Conservation (phyloP, 2,797 vertebrate species). For the Erpetoichthys calabaricus region DNA sequence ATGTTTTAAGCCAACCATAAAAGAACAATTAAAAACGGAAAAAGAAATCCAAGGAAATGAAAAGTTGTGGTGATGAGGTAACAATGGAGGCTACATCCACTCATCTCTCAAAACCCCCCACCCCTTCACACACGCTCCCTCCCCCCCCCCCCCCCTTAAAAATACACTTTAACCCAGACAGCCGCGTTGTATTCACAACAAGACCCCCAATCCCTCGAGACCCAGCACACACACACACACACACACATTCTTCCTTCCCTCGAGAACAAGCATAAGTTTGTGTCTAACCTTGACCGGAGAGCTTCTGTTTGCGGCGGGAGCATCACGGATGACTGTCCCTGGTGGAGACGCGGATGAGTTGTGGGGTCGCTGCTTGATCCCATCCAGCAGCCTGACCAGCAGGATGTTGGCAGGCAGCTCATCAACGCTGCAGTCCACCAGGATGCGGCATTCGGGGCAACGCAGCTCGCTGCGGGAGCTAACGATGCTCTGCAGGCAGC, state of each 20-base stretch:
- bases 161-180: no score
- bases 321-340: slow-evolving; percentile 48
- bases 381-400: slow-evolving; percentile 83
- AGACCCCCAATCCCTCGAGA: background rate
- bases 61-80: no score
- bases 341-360: slow-evolving; percentile 48
- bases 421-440: slow-evolving; percentile 89
- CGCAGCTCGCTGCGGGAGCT: slow-evolving; percentile 85
- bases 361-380: slow-evolving; percentile 78
- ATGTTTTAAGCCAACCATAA: no score
- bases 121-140: no score
- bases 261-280: no score
- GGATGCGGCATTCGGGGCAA: slow-evolving; percentile 89
- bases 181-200: no score
- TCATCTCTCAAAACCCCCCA: no score
- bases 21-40: no score
- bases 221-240: background rate
- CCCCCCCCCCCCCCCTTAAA: no score
- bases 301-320: slow-evolving; percentile 47
- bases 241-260: background rate
- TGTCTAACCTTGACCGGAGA: slow-evolving; percentile 54
- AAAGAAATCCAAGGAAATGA: no score
- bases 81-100: no score
- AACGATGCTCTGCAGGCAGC: slow-evolving; percentile 90
- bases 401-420: slow-evolving; percentile 89